Evolutionary conservation across 2,797 vertebrate species (phyloP), one percentile per base, ranked within the genome.

Genomic region (Sternarchorhynchus goeldii): DNA sequence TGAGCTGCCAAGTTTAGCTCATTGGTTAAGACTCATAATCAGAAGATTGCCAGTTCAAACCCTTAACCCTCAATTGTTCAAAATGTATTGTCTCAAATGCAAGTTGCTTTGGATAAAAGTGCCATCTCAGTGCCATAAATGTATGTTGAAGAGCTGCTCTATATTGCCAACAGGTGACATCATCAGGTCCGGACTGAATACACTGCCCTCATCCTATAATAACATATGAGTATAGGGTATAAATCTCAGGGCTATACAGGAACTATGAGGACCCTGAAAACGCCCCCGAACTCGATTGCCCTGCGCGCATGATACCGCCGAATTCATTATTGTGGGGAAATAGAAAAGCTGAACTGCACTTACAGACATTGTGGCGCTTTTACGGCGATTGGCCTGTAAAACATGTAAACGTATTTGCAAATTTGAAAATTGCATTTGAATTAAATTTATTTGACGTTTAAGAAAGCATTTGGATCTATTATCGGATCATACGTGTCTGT

Each of bases 241-340:
- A 70, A 45, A 50, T 56, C 68, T 57, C 8, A 6, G 53, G 68
- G 57, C 50, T 57, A 32, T 6, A 68, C 20, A 16, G 17, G 16
- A 6, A 25, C 12, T 20, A 56, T 34, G 53, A 70, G 50, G 29
- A 57, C n/a, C 45, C 56, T 70, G 29, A 56, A n/a, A 68, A 70
- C 14, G 6, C 7, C 50, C 8, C 8, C 10, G 68, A 18, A 32
- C 31, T 56, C 29, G 68, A 70, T 56, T 34, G 68, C 68, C 20
- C 29, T 53, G 50, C 7, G 16, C 8, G 25, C 67, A 55, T 53
- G 17, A 31, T 21, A 18, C 21, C n/a, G 16, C 29, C 10, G 29
- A 56, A 57, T 70, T 31, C 67, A 70, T 56, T 70, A 70, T 53
- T 57, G 8, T 36, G 2, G 18, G 34, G n/a, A 56, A 56, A 68